A percentile compares a stretch with the other conserved stretches of the same genome.
Conservation (phyloP, 2,888 invertebrate genomes). For the Gastrophysa polygoni region DNA sequence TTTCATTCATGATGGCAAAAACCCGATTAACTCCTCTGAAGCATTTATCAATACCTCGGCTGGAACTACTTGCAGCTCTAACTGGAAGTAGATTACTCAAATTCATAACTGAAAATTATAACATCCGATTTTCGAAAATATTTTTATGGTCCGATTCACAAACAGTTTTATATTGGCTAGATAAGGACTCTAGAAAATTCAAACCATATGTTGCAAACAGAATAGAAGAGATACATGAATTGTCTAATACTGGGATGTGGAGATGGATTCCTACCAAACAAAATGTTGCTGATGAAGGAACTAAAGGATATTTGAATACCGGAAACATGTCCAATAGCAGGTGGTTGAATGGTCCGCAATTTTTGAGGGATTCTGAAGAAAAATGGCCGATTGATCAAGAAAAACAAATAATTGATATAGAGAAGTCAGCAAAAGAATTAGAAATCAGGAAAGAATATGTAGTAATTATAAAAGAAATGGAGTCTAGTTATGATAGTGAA, state of each 20-base stretch:
- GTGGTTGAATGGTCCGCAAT: neutral
- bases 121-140: too few relatives aligned
- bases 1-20: conserved; percentile 5
- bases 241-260: neutral
- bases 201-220: conserved; percentile 9
- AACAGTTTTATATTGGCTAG: conserved; percentile 9
- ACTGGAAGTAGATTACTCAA: neutral
- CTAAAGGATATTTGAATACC: neutral
- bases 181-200: conserved; percentile 3
- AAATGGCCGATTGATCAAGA: neutral
- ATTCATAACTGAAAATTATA: neutral
- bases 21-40: conserved; percentile 15
- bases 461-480: too few relatives aligned
- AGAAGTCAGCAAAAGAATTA: too few relatives aligned
- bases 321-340: neutral
- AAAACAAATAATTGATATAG: neutral
- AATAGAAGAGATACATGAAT: neutral
- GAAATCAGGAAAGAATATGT: too few relatives aligned
- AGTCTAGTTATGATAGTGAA: too few relatives aligned
- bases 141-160: conserved; percentile 2
- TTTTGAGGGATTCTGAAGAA: neutral
- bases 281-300: conserved; percentile 4
- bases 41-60: conserved; percentile 6
- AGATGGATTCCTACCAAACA: neutral
- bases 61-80: conserved; percentile 17